A percentile compares a stretch with the other conserved stretches of the same genome.
Conservation (phyloP, 2,888 invertebrate species). For the Hirtodrosophila duncani region DNA sequence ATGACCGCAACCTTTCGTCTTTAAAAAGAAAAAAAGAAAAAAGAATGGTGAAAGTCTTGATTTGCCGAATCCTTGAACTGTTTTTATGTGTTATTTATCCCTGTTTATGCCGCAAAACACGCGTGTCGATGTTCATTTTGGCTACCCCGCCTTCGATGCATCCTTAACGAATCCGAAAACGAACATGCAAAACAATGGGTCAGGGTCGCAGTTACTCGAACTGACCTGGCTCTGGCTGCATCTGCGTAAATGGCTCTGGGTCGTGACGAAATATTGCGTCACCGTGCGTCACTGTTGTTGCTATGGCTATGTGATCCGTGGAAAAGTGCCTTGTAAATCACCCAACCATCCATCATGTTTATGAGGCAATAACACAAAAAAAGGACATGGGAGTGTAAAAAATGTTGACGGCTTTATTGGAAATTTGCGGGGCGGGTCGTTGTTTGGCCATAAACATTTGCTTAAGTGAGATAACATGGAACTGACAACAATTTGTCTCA, state of each 20-base stretch:
- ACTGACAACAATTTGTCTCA: no score
- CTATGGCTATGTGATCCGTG: no score
- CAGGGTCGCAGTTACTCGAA: constrained; percentile 7
- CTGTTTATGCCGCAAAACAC: constrained; percentile 42
- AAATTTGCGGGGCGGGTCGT: no score
- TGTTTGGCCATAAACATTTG: constrained; percentile 20
- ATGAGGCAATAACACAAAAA: constrained; percentile 23
- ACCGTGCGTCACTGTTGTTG: constrained; percentile 40
- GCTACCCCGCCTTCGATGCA: background rate
- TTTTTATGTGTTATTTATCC: constrained; percentile 57
- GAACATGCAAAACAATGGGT: constrained; percentile 43
- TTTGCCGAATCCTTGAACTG: constrained; percentile 58
- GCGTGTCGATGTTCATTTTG: constrained; percentile 45
- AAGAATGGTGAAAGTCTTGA: constrained; percentile 50
- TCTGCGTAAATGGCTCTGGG: background rate
- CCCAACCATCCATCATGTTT: constrained; percentile 26
- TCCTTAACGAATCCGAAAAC: background rate
- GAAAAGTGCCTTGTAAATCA: constrained; percentile 42
- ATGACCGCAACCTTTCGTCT: constrained; percentile 50
- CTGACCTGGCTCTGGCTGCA: constrained; percentile 28
- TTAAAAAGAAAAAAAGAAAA: constrained; percentile 22
- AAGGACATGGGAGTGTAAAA: constrained; percentile 30
- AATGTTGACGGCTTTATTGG: constrained; percentile 16
- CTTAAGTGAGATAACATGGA: no score
- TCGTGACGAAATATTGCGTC: constrained; percentile 58